Conservation (phyloP, 2,797 vertebrate genomes). For the Zonotrichia albicollis region DNA sequence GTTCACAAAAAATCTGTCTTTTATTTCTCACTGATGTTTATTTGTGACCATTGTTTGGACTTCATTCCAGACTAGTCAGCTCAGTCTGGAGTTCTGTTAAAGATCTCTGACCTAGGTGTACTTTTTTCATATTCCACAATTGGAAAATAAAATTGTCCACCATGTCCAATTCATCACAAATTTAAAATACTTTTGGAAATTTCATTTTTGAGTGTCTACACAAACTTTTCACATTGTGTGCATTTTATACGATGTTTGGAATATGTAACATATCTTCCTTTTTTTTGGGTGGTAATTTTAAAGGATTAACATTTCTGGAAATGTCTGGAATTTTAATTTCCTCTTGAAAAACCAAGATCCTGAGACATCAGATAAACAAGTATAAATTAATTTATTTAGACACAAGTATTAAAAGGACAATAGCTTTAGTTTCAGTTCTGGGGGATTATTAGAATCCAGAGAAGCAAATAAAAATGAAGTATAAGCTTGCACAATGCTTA, state of each 20-base stretch:
- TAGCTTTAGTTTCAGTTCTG: not conserved
- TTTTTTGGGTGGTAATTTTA: not conserved
- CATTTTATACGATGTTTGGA: not conserved
- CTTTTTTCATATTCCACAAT: not conserved
- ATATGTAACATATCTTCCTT: accelerated
- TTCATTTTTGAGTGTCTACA: not conserved
- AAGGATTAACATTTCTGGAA: not conserved
- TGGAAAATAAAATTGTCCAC: not conserved
- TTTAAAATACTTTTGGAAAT: not conserved
- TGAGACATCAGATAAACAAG: not conserved
- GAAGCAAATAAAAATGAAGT: not conserved
- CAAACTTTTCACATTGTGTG: not conserved
- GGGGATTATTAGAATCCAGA: not conserved
- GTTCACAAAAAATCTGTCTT: not conserved
- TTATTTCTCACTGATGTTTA: not conserved
- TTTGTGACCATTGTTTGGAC: not conserved
- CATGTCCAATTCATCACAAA: not conserved
- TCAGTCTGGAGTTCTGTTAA: not conserved
- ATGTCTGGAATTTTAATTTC: not conserved
- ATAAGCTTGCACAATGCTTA: not conserved
- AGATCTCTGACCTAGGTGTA: not conserved
- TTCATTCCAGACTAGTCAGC: not conserved
- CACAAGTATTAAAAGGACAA: not conserved
- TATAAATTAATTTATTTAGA: not conserved
- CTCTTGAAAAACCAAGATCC: not conserved